Conservation (phyloP, 2,888 invertebrate genomes). For the Thecocarcelia acutangulata region DNA sequence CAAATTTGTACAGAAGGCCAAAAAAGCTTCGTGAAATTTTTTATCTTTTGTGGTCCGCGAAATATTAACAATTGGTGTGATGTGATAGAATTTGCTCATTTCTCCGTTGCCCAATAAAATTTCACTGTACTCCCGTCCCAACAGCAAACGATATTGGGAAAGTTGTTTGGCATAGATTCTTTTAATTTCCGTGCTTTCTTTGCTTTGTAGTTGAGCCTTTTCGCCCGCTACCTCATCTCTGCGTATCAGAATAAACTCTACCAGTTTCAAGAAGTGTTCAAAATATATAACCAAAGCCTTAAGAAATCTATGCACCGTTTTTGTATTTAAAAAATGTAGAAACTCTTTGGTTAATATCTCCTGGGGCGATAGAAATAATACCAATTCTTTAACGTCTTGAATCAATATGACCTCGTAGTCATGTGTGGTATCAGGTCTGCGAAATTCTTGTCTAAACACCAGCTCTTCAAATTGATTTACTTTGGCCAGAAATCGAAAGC, state of each 20-base stretch:
- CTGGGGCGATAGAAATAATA: slow-evolving; percentile 77
- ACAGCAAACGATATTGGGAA: slow-evolving; percentile 77
- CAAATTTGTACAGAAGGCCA: slow-evolving; percentile 77
- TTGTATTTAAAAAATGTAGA: slow-evolving; percentile 77
- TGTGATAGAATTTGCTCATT: slow-evolving; percentile 77
- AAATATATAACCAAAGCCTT: slow-evolving; percentile 79
- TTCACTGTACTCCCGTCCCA: slow-evolving; percentile 79
- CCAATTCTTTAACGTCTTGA: slow-evolving; percentile 78
- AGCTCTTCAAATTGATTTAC: slow-evolving; percentile 78
- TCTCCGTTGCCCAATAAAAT: slow-evolving; percentile 76
- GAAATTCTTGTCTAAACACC: slow-evolving; percentile 76
- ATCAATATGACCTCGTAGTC: slow-evolving; percentile 77
- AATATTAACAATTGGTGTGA: slow-evolving; percentile 74
- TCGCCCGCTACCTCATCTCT: slow-evolving; percentile 77
- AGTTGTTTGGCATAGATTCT: slow-evolving; percentile 76
- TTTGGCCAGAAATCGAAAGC: slow-evolving; percentile 74
- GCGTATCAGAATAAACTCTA: slow-evolving; percentile 78
- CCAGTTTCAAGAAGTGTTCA: slow-evolving; percentile 79
- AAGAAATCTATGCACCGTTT: slow-evolving; percentile 75
- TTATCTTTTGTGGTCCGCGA: slow-evolving; percentile 75
- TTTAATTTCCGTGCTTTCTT: slow-evolving; percentile 76
- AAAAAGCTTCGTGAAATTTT: slow-evolving; percentile 76
- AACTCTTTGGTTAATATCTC: slow-evolving; percentile 75
- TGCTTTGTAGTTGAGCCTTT: slow-evolving; percentile 76
- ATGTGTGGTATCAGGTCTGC: slow-evolving; percentile 70